A percentile compares a stretch with the other conserved stretches of the same genome.
Evolutionary conservation across 2,797 vertebrate species (phyloP).

Genomic region (Helostoma temminkii): DNA sequence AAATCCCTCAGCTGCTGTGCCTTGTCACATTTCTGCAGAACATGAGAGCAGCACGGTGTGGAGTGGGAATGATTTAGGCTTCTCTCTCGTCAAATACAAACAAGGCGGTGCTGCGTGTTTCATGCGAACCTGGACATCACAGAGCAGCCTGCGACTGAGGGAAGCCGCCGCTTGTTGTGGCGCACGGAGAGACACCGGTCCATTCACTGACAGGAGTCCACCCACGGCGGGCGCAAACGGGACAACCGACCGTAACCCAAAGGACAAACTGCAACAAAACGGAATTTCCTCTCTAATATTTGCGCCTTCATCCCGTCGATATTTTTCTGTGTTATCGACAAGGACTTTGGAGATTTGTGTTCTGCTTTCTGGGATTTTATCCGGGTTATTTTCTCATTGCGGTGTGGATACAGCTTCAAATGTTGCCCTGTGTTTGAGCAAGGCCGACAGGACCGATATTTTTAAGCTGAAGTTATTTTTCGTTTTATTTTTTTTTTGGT

Average conservation of each 20-base stretch:
- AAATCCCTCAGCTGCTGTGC: constrained; percentile 81
- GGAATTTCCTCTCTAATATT: constrained; percentile 47
- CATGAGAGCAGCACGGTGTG: constrained; percentile 68
- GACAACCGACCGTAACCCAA: constrained; percentile 57
- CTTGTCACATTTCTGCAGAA: constrained; percentile 83
- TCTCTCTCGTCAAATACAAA: constrained; percentile 48
- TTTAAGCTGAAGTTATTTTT: constrained; percentile 59
- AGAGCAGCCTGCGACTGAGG: constrained; percentile 24
- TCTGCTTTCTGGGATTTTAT: constrained; percentile 37
- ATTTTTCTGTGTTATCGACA: neutral
- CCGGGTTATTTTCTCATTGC: constrained; percentile 5
- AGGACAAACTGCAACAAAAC: constrained; percentile 54
- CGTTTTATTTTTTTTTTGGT: neutral
- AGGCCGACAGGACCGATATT: constrained; percentile 38
- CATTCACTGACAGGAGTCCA: constrained; percentile 60
- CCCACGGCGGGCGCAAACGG: constrained; percentile 66
- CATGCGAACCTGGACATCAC: constrained; percentile 38
- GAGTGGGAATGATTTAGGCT: constrained; percentile 64
- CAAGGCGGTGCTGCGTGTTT: constrained; percentile 48
- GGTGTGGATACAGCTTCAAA: constrained; percentile 53
- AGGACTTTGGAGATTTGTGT: constrained; percentile 45
- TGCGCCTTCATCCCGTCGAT: neutral
- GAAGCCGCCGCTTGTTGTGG: constrained; percentile 34
- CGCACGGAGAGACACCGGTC: constrained; percentile 53
- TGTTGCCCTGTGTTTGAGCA: constrained; percentile 38